Evolutionary conservation across 2,113 vertebrate genomes (phyloP), one percentile per base, ranked within the genome.

Genomic region (Motacilla tschutschensis): DNA sequence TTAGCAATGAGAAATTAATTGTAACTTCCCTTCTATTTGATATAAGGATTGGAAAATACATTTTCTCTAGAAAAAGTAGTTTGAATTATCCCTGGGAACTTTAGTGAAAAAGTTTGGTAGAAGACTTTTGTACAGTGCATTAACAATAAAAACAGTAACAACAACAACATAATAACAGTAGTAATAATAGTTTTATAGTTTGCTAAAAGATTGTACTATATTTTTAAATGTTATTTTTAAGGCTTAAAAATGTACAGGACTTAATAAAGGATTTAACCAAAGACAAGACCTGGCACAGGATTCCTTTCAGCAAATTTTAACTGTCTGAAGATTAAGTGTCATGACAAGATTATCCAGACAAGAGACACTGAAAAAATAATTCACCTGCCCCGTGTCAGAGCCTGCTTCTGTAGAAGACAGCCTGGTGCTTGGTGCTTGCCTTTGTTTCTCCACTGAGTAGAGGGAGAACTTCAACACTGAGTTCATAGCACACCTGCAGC

Each of bases 111-210:
- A 28, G 3, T 54, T 53, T 28, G 15, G 28, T 28, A 19, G 66
- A 47, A 46, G 46, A 54, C 12, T 40, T 62, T 10, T 19, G 26
- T 20, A 51, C 15, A 43, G 14, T 47, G 8, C 33, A 53, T 38
- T 62, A 40, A 28, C 5, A 40, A 40, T 7, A 72, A 29, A 4
- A 63, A 44, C 4, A 31, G 25, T 1, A 20, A 12, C 9, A 69
- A 14, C 6, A n/a, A 15, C 13, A 65, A 8, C 2, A 33, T 4
- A 6, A 3, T 4, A 58, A 16, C 13, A 60, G 2, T 8, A 60
- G 19, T 40, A 59, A 19, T 4, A 19, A 40, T 21, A 26, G 6
- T 14, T n/a, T 53, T 44, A 28, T n/a, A 18, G 4, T 33, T 62
- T 28, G 13, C 6, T 38, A 38, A 7, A n/a, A 36, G 16, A 20